These are phyloP conservation scores for Lydus trimaculatus DNA, from an alignment of 2,888 invertebrate genomes.

Conservation along the genomic window DNA sequence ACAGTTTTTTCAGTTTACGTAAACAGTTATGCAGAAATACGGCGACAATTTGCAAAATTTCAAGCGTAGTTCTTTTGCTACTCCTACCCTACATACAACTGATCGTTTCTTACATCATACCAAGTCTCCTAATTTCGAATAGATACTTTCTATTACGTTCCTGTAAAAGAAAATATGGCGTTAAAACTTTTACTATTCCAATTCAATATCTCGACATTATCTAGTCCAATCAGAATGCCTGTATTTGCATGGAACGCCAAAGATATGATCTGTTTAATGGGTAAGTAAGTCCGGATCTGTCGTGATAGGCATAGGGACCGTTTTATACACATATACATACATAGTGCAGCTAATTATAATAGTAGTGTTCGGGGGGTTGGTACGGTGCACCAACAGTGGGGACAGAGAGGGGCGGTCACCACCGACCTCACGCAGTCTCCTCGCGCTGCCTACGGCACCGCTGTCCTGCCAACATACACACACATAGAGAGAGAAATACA, in stretches of 20 bases:
- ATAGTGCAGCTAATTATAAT: slow-evolving; percentile 53
- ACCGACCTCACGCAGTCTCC: slow-evolving; percentile 61
- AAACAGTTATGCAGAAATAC: neutral
- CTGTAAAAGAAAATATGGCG: slow-evolving; percentile 6
- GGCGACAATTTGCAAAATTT: too few species aligned
- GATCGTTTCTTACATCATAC: neutral
- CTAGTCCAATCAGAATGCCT: slow-evolving; percentile 11
- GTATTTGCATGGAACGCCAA: slow-evolving; percentile 16
- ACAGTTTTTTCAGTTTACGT: neutral
- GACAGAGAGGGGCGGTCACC: slow-evolving; percentile 59
- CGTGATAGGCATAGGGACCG: neutral
- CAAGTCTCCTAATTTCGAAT: neutral
- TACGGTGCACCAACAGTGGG: slow-evolving; percentile 57
- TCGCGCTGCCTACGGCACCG: slow-evolving; percentile 61
- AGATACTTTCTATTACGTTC: slow-evolving; percentile 8
- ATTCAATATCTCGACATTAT: neutral
- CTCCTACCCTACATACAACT: too few species aligned
- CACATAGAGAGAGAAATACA: slow-evolving; percentile 33
- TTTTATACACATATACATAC: slow-evolving; percentile 22
- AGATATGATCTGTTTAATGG: slow-evolving; percentile 5
- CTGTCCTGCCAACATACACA: slow-evolving; percentile 56
- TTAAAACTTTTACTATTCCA: neutral
- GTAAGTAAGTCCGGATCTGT: neutral
- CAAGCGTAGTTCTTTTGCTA: too few species aligned
- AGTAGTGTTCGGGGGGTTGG: slow-evolving; percentile 59